Evolutionary conservation across 2,113 vertebrate species (phyloP).

Genomic region (Odontesthes bonariensis): DNA sequence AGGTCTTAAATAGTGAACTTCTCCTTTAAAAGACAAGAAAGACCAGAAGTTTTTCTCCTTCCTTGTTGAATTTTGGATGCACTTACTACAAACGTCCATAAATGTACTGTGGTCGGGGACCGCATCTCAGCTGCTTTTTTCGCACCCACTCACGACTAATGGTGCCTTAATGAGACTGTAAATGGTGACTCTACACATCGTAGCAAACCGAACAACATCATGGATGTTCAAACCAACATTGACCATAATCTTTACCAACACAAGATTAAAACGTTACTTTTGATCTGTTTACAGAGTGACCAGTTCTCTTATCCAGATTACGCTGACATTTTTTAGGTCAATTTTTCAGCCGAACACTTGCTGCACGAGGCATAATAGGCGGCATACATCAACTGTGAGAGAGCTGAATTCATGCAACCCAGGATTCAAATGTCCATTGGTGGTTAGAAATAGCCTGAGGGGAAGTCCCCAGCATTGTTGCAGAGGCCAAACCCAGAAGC

Average conservation of each 20-base stretch:
- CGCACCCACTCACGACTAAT: conserved; percentile 37
- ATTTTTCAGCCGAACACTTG: conserved; percentile 36
- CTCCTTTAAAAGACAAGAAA: not conserved
- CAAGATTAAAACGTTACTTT: conserved; percentile 42
- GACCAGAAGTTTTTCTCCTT: not conserved
- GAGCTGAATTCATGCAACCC: conserved; percentile 45
- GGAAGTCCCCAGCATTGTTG: conserved; percentile 78
- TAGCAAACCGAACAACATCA: not conserved
- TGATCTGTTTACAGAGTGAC: conserved; percentile 28
- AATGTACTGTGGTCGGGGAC: not conserved
- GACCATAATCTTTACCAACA: conserved; percentile 33
- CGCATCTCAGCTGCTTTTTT: conserved; percentile 38
- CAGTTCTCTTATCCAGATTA: conserved; percentile 52
- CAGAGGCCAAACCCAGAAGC: conserved; percentile 39
- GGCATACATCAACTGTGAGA: conserved; percentile 43
- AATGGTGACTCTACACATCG: conserved; percentile 6
- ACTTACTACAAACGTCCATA: not conserved
- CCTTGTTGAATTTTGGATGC: conserved; percentile 3
- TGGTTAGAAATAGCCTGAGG: conserved; percentile 76
- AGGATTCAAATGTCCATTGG: conserved; percentile 56
- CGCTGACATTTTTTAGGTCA: not conserved
- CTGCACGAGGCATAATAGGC: conserved; percentile 17
- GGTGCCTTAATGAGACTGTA: conserved; percentile 34
- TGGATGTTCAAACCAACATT: conserved; percentile 34
- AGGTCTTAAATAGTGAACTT: too few relatives aligned